Evolutionary conservation across 2,797 vertebrate species (phyloP).

Genomic region (Enteromius mattozi): DNA sequence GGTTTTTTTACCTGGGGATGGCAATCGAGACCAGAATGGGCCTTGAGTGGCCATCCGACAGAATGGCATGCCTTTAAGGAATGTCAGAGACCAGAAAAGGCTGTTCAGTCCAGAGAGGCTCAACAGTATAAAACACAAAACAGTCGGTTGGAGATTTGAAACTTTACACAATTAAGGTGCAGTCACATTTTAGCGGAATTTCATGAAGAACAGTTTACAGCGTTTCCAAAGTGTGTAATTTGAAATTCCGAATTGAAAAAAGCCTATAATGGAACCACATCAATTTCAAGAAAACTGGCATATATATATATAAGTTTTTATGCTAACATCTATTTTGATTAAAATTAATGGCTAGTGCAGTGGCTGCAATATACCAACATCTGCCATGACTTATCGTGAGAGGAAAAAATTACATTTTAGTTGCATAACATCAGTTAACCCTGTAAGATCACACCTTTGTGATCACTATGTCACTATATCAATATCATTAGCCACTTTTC

Average conservation of each 20-base stretch:
- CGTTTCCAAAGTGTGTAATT: not conserved
- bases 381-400: not conserved
- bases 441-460: no score
- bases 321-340: no score
- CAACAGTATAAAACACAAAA: slow-evolving; percentile 16
- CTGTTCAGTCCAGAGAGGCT: slow-evolving; percentile 55
- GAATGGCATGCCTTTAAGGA: slow-evolving; percentile 55
- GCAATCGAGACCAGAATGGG: slow-evolving; percentile 48
- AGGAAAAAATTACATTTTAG: not conserved
- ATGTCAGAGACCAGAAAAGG: slow-evolving; percentile 58
- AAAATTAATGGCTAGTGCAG: no score
- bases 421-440: not conserved
- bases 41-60: slow-evolving; percentile 44
- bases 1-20: slow-evolving; percentile 35
- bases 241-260: not conserved
- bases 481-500: no score
- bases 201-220: not conserved
- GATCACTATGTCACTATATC: no score
- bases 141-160: not conserved
- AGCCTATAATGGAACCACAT: not conserved
- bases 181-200: not conserved
- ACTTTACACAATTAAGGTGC: not conserved
- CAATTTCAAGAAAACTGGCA: not conserved
- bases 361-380: not conserved
- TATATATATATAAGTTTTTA: no score